Evolutionary conservation across 2,113 vertebrate genomes (phyloP), one percentile per base, ranked within the genome.

Genomic region (Phrynosoma platyrhinos): DNA sequence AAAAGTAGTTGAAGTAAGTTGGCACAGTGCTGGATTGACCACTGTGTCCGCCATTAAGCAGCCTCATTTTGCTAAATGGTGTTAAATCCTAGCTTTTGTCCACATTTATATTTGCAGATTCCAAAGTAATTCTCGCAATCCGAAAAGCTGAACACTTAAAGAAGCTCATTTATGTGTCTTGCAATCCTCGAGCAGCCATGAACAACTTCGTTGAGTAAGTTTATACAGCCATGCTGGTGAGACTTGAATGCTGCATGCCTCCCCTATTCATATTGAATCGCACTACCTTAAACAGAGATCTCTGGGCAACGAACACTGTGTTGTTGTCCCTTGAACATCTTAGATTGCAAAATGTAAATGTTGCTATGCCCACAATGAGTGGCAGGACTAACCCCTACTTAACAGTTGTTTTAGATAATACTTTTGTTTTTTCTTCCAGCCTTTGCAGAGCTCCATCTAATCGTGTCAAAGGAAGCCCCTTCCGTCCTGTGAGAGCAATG

Each of bases 121-220:
- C 98, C 93, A 99, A 98, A 92, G 99, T 99, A 55, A 97, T 99
- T 87, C 97, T 99, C 8, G 98, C 98, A 6, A 96, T 99, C 87
- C 97, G 99, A 93, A 98, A 96, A 96, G 98, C 98, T 0, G 98
- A 98, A 87, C 97, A 98, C 30, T 95, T 99, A 83, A 98, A 97
- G 95, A 97, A 97, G 89, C 97, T 99, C 9, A 95, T 99, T 1
- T 99, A 99, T 0, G 98, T 99, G 1, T 98, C 99, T 8, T 99
- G 99, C 90, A 99, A 99, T 66, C 98, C 98, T 13, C 98, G 98
- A 92, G 98, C 98, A 0, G 99, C 99, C 83, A 98, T 99, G 98
- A 97, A 93, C 95, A 99, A 99, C 96, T 99, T 99, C 89, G 96
- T 98, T 0, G 99, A 99, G 99, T 99, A 93, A 99, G 99, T 98